Evolutionary conservation across 2,797 vertebrate species (phyloP).

Genomic region (Luscinia luscinia): DNA sequence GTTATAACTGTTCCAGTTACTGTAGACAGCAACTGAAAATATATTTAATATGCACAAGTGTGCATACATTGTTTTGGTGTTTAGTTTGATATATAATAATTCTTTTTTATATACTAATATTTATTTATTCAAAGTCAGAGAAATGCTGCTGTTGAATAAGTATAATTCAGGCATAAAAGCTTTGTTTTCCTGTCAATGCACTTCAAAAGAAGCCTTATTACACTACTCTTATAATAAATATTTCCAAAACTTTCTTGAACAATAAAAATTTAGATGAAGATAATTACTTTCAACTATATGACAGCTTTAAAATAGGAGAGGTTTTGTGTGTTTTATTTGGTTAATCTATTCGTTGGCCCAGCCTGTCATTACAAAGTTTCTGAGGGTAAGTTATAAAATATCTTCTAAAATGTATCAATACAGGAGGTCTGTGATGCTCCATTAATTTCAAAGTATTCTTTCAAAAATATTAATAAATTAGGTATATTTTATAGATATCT

Average conservation of each 20-base stretch:
- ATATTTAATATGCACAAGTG: background rate
- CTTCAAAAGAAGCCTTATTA: background rate
- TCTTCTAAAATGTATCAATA: background rate
- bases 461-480: background rate
- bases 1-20: background rate
- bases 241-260: background rate
- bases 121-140: background rate
- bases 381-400: background rate
- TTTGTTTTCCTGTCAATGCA: background rate
- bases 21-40: background rate
- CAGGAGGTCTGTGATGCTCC: background rate
- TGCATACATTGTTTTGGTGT: background rate
- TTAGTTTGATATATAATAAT: background rate
- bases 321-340: background rate
- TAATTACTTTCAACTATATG: background rate
- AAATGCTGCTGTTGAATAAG: background rate
- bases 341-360: background rate
- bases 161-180: background rate
- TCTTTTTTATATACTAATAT: background rate
- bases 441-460: background rate
- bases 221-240: background rate
- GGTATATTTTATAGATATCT: background rate
- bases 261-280: background rate
- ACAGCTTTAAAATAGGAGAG: background rate
- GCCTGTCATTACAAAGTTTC: background rate